These are phyloP conservation scores for Steinernema hermaphroditum DNA, from an alignment of 2,888 invertebrate genomes.

Conservation along the genomic window DNA sequence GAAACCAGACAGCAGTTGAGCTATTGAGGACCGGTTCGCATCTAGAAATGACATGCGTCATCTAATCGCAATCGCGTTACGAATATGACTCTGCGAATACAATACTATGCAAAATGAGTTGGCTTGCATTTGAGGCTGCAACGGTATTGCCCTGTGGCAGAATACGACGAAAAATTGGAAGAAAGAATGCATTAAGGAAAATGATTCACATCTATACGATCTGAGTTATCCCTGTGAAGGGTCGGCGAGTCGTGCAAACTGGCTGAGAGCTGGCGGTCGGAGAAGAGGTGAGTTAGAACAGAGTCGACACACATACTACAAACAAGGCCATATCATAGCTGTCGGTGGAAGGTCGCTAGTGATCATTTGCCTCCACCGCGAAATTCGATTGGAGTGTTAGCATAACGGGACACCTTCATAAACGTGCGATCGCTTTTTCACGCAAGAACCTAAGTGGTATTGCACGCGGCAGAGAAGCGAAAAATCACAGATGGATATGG, in stretches of 20 bases:
- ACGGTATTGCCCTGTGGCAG: too few species aligned
- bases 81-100: background rate
- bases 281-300: constrained; percentile 16
- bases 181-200: background rate
- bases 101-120: too few species aligned
- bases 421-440: too few species aligned
- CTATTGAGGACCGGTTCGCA: constrained; percentile 16
- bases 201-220: background rate
- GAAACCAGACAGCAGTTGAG: constrained; percentile 17
- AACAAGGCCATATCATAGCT: constrained; percentile 25
- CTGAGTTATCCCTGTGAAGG: background rate
- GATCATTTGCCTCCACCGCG: constrained; percentile 19
- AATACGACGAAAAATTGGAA: too few species aligned
- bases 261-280: constrained; percentile 17
- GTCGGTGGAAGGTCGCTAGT: background rate
- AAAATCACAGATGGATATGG: background rate
- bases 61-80: constrained; percentile 26
- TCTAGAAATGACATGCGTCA: constrained; percentile 23
- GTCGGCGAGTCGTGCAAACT: constrained; percentile 10
- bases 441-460: background rate
- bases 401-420: background rate
- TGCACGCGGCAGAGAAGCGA: background rate
- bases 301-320: constrained; percentile 17
- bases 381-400: background rate
- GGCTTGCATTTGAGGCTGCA: too few species aligned